Conservation (phyloP, 2,888 invertebrate species). For the Oscheius myriophilus region DNA sequence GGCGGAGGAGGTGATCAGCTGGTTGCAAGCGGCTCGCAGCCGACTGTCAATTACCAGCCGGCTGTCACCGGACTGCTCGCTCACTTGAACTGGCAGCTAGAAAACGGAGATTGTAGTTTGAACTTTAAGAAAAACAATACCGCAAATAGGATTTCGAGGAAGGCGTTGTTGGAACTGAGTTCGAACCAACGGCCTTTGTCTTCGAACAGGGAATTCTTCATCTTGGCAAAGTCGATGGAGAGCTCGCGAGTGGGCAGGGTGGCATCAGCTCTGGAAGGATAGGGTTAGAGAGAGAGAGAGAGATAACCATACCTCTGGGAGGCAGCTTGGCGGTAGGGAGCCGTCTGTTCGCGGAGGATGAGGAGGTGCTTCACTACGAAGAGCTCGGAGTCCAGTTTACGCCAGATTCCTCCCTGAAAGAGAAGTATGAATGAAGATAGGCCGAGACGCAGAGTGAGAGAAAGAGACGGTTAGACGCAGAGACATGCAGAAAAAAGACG, state of each 20-base stretch:
- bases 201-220: conserved; percentile 75
- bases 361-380: conserved; percentile 97
- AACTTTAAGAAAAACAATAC: conserved; percentile 63
- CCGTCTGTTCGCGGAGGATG: conserved; percentile 95
- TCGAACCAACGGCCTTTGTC: conserved; percentile 81
- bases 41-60: conserved; percentile 94
- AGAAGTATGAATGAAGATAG: no score
- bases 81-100: conserved; percentile 92
- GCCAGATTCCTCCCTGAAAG: conserved; percentile 6
- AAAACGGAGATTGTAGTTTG: not conserved
- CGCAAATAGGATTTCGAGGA: conserved; percentile 83
- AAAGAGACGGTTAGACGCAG: no score
- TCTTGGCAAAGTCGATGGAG: conserved; percentile 89
- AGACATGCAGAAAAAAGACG: no score
- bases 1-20: conserved; percentile 57
- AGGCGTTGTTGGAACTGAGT: conserved; percentile 85
- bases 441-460: no score
- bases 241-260: conserved; percentile 87
- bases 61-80: conserved; percentile 90
- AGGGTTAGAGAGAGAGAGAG: not conserved
- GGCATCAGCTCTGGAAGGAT: conserved; percentile 72
- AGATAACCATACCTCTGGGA: conserved; percentile 7
- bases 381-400: conserved; percentile 86
- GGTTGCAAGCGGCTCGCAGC: conserved; percentile 78
- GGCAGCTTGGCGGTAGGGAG: conserved; percentile 76